Base-by-base conservation (phyloP, 1,140 invertebrate species). In the Hycleus phaleratus region DNA sequence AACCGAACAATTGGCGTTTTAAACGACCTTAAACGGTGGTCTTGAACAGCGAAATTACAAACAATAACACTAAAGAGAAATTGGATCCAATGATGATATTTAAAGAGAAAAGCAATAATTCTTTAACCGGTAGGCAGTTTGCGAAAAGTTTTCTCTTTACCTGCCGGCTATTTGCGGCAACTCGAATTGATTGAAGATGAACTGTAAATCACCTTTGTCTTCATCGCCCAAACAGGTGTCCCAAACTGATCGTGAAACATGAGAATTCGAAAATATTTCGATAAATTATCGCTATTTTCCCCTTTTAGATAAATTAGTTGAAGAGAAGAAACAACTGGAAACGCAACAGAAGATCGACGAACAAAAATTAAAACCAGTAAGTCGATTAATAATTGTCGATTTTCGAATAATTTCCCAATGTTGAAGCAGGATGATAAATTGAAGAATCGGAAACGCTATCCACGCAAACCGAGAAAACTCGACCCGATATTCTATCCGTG, bases 401-500 rank as follows among this genome's bases (percentile, higher is more conserved):
- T 18, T 45, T 45, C 43, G 43, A 45, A 18, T 18, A 18, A 18
- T 18, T 18, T 45, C 9, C 3, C 4, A 25, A 26, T 10, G 8
- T 71, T 68, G 4, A n/a, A 18, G 3, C 70, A 71, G 6, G 68
- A 68, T 0, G 70, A 71, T 48, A 72, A 73, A 48, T 54, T 18
- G 45, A 64, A 8, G 57, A 53, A 45, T 55, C 43, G 39, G 54
- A 44, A 59, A 26, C 26, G 4, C 7, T 26, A 43, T 43, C 40
- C 49, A 49, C 25, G 4, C 9, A 56, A 58, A 62, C 42, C 59
- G 11, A 51, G 56, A 44, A 62, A 60, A 26, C 7, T 63, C 9
- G 60, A 68, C 38, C 60, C 62, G 3, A 43, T 67, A n/a, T 57
- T 56, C 12, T 53, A 56, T 26, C 50, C 53, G 26, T 57, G 26